phyloP scores from a whole-genome alignment of 2,797 vertebrate genomes.

The Cyclura pinguis region DNA sequence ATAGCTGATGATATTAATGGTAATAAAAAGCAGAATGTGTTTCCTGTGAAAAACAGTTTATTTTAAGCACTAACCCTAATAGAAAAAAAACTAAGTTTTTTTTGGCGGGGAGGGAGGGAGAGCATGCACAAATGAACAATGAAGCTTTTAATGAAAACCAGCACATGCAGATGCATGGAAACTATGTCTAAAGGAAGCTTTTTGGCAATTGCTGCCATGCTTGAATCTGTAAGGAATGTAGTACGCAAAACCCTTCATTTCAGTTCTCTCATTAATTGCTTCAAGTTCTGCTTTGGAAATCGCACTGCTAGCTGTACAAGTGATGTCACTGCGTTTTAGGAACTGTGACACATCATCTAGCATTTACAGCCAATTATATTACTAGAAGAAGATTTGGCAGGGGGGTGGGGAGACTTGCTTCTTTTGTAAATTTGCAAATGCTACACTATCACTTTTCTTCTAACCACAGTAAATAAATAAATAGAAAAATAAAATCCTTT shows the following conservation, averaged over 20 bases:
- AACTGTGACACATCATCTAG: slow-evolving; percentile 17
- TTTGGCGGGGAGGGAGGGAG: neutral
- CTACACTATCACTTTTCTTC: rapidly evolving
- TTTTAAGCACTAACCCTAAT: slow-evolving; percentile 53
- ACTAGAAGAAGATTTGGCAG: neutral
- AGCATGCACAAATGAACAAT: slow-evolving; percentile 64
- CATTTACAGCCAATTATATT: slow-evolving; percentile 32
- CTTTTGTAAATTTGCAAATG: rapidly evolving
- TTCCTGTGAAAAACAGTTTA: slow-evolving; percentile 46
- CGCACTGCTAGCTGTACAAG: slow-evolving; percentile 35
- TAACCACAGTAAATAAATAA: too few species aligned
- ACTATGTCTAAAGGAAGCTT: slow-evolving; percentile 66
- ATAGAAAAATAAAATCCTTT: neutral
- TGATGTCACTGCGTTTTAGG: slow-evolving; percentile 31
- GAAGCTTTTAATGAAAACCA: slow-evolving; percentile 74
- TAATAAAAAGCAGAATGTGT: slow-evolving; percentile 52
- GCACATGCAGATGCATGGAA: slow-evolving; percentile 62
- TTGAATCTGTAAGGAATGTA: slow-evolving; percentile 40
- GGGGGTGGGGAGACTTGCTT: neutral
- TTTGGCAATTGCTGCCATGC: slow-evolving; percentile 49
- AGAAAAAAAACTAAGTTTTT: slow-evolving; percentile 50
- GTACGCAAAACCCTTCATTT: slow-evolving; percentile 46
- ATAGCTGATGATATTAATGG: slow-evolving; percentile 34
- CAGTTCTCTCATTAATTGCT: slow-evolving; percentile 41
- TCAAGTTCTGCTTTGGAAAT: slow-evolving; percentile 34